A percentile compares a stretch with the other conserved stretches of the same genome.
phyloP scores from a whole-genome alignment of 2,797 vertebrate genomes.

The Anniella stebbinsi region DNA sequence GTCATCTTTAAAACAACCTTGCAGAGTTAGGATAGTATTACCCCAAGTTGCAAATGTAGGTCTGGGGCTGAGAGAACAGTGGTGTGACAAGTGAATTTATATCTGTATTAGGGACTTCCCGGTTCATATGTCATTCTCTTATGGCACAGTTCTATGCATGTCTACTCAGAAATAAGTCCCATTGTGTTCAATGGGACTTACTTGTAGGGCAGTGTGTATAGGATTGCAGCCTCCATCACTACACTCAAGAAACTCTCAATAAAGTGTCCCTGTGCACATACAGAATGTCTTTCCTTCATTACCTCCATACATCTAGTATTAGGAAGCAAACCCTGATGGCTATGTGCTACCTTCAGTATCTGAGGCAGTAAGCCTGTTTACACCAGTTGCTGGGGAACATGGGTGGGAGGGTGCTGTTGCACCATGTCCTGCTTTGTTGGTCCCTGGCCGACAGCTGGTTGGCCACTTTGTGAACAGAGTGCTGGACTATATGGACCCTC shows the following conservation, averaged over 20 bases:
- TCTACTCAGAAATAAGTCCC: not conserved
- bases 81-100: no score
- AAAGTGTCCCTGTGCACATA: not conserved
- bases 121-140: not conserved
- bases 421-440: no score
- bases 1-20: not conserved
- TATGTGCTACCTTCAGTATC: no score
- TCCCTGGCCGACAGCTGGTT: no score
- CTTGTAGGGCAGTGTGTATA: not conserved
- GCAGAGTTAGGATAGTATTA: no score
- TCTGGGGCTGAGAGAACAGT: not conserved
- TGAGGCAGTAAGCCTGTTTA: no score
- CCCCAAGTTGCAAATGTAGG: not conserved
- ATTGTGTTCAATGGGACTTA: not conserved
- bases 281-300: not conserved
- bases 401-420: no score
- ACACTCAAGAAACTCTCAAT: not conserved
- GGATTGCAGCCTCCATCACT: not conserved
- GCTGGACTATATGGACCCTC: no score
- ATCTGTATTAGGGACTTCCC: not conserved
- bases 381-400: no score
- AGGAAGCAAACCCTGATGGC: no score
- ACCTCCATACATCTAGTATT: not conserved
- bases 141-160: not conserved
- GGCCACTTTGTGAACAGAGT: no score